Base-by-base conservation (phyloP, 2,888 invertebrate genomes). In the Philaethria dido region DNA sequence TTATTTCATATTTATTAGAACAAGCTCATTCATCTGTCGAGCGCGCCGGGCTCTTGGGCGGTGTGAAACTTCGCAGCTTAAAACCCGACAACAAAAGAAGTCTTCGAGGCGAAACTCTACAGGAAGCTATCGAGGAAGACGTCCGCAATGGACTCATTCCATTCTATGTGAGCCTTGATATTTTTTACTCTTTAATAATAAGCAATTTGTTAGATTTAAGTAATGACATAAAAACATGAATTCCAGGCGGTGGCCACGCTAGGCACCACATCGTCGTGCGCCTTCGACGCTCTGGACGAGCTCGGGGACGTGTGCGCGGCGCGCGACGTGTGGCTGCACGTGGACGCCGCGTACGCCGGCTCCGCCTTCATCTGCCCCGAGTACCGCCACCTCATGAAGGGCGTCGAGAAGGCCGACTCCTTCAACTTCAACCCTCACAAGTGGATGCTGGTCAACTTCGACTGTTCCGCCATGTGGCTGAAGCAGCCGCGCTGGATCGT, bases 391-490 rank as follows among this genome's bases (percentile, higher is more conserved):
- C 91, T 98, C 25, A 97, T 99, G 96, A 95, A 96, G 75, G 98
- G 98, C 25, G 86, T 97, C 6, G 97, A 99, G 87, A 94, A 95
- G 69, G 99, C 98, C 0, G 97, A 98, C 80, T 99, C 99, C 0
- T 99, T 99, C 86, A 99, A 99, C 87, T 99, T 99, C 82, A 99
- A 99, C 85, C 99, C 99, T 0, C 99, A 99, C 88, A 99, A 99
- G 89, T 99, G 99, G 99, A 93, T 99, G 95, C 88, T 99, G 74
- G 98, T 99, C n/a, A 99, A 98, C 87, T 99, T 99, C 78, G 99
- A 99, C 87, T 99, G 99, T 83, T 99, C 99, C 13, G 96, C 99
- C 0, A 96, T 99, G 97, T 99, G 99, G 99, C 92, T 98, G 3
- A 97, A 97, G 79, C 95, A 97, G 80, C 97, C 97, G 71, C 94